Evolutionary conservation across 2,888 invertebrate species (phyloP), one percentile per base, ranked within the genome.

Genomic region (Disparrhopalites patrizii): DNA sequence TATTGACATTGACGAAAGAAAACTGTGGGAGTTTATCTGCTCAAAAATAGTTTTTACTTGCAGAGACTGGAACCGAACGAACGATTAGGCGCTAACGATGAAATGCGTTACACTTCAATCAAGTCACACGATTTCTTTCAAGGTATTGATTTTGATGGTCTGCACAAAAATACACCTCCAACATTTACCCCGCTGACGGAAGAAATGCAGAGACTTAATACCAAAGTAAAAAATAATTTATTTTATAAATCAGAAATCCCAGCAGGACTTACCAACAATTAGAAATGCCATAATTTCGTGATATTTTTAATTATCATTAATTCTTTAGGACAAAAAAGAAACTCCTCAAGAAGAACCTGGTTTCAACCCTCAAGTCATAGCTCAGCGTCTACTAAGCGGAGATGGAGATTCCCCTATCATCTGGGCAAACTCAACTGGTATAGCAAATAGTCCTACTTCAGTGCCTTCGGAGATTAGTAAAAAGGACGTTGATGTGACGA

Each of bases 51-150:
- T 43, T 50, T 31, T 33, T n/a, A 47, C 13, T 47, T 51, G 68
- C 69, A 80, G 82, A 80, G 91, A 68, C 80, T 93, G 70, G 88
- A 93, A 73, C 88, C 92, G 8, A 82, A 81, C 10, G 83, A 90
- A 76, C 84, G 98, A 75, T 81, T 98, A 66, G 97, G 97, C 30
- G 88, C 90, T 8, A 81, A 81, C 64, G 93, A 93, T 83, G 81
- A 81, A 61, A 83, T 81, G 20, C 86, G 85, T 25, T 96, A 95
- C 78, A 84, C 86, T 51, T 89, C 89, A 76, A 88, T 99, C 76
- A 87, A 93, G 74, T 82, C 84, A 47, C 97, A 99, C 81, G 84
- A 85, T 28, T 94, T 97, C 80, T 98, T 97, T 79, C 81, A 83
- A 60, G 89, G 86, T 40, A 83, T 93, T 62, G 86, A 91, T 76